These are phyloP conservation scores for Camponotus pennsylvanicus DNA, from an alignment of 1,140 invertebrate species.

Conservation along the genomic window DNA sequence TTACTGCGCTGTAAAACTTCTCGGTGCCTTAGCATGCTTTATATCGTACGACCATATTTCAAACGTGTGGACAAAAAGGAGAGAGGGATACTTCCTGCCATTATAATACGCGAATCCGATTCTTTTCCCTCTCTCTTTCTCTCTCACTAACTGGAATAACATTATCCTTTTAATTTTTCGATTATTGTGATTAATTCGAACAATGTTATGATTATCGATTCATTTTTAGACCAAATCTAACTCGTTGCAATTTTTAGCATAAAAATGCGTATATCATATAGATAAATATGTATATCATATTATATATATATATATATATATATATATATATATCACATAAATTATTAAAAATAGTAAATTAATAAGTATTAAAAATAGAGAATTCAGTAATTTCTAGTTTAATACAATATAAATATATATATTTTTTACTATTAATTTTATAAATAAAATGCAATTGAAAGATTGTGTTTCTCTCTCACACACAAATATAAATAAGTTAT, in stretches of 20 bases:
- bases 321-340: no score
- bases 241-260: not conserved
- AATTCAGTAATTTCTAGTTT: no score
- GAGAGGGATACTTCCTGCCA: constrained; percentile 52
- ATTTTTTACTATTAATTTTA: not conserved
- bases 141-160: not conserved
- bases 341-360: no score
- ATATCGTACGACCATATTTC: constrained; percentile 76
- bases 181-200: not conserved
- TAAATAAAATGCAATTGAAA: not conserved
- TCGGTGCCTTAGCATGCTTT: constrained; percentile 65
- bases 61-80: constrained; percentile 65
- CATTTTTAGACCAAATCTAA: not conserved
- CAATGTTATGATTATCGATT: not conserved
- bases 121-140: not conserved
- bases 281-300: no score
- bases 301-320: no score
- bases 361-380: no score
- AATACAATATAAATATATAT: not conserved
- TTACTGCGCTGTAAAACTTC: constrained; percentile 73
- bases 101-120: constrained; percentile 45
- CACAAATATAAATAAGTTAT: not conserved
- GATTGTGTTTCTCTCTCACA: not conserved
- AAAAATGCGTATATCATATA: no score
- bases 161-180: not conserved